Base-by-base conservation (phyloP, 2,797 vertebrate species). In the Urosaurus nigricauda region DNA sequence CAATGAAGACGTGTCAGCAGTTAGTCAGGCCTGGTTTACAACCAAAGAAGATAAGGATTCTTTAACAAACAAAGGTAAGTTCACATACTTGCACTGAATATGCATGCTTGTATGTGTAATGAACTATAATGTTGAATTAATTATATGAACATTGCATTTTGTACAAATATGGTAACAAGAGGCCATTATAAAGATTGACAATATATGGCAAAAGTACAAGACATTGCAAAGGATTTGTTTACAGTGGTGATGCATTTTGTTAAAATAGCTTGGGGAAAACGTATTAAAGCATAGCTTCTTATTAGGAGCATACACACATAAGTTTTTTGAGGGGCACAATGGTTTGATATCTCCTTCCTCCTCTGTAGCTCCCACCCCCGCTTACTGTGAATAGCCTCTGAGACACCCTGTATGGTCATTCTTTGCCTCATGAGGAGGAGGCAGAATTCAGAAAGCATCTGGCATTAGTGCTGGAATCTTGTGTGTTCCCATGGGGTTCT, bases 21-120 rank as follows among this genome's bases (percentile, higher is more conserved):
- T 99, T 95, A 99, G 99, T 94, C 98, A 99, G 95, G 99, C 99
- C 83, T 99, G 99, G 99, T 99, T 99, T 96, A 99, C 99, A 32
- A 99, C 99, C 32, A 99, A 99, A 97, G 99, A 99, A 94, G 99
- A 99, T 96, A 99, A 99, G 94, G 98, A 99, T 97, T 98, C 98
- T 37, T 96, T 99, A 86, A 96, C 98, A n/a, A 99, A 99, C 95
- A 99, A 99, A 98, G 99, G 99, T 99, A 94, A 16, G 70, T 47
- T 65, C 11, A 43, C 24, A 0, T 63, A 91, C 43, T 92, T 8
- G 13, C 1, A 47, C 58, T 85, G 26, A 5, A 4, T 3, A 24
- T 43, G 21, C 40, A 26, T 73, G 12, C 29, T 26, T 60, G 19
- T 60, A 35, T 32, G 13, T 47, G 26, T 63, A 77, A 60, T n/a